These are phyloP conservation scores for Pipistrellus nathusii DNA, from an alignment of 2,797 vertebrate species.

Conservation along the genomic window DNA sequence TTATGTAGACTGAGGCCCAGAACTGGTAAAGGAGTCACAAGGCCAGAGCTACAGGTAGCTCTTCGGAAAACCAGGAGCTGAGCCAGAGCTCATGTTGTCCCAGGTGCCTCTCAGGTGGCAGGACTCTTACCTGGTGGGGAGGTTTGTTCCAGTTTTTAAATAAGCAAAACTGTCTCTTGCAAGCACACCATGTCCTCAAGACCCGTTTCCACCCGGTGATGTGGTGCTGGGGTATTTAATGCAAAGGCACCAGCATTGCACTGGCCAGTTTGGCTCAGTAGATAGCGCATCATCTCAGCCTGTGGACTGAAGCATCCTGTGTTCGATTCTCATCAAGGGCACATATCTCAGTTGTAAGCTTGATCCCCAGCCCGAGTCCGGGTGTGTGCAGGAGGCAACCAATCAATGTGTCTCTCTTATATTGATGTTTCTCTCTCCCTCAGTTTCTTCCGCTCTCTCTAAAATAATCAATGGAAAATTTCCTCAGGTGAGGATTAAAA, in stretches of 20 bases:
- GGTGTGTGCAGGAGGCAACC: too few relatives aligned
- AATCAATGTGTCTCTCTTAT: too few relatives aligned
- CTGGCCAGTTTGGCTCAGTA: too few relatives aligned
- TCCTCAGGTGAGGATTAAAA: too few relatives aligned
- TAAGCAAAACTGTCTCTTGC: neutral
- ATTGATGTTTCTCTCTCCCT: too few relatives aligned
- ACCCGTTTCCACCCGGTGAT: neutral
- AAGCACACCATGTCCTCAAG: neutral
- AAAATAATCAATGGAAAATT: too few relatives aligned
- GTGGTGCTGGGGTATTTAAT: neutral
- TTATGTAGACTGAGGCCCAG: neutral
- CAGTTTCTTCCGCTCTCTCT: too few relatives aligned
- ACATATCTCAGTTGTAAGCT: too few relatives aligned
- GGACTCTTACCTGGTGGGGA: neutral
- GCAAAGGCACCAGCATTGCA: neutral
- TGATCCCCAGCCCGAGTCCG: too few relatives aligned
- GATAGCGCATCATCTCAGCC: too few relatives aligned
- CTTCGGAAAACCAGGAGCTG: neutral
- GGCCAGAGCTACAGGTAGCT: neutral
- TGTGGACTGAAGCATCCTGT: too few relatives aligned
- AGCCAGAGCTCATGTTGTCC: neutral
- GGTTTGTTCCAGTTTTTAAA: neutral
- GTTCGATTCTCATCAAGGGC: too few relatives aligned
- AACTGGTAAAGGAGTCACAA: neutral
- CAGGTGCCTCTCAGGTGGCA: neutral